phyloP scores from a whole-genome alignment of 2,113 vertebrate species.

The Puntigrus tetrazona region DNA sequence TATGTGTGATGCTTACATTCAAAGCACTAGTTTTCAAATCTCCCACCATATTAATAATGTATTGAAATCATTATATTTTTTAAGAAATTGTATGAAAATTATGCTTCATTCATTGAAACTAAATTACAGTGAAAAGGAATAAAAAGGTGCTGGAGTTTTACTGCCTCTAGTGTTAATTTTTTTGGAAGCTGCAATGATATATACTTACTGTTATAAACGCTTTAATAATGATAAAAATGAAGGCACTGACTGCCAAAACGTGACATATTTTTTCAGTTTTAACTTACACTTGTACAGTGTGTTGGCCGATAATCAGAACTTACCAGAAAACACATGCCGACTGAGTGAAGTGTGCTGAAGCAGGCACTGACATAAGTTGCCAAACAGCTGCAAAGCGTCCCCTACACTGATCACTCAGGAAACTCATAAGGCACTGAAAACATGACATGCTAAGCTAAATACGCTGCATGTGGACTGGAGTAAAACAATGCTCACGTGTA shows the following conservation, averaged over 20 bases:
- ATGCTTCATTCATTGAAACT: too few species aligned
- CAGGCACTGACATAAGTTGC: conserved; percentile 33
- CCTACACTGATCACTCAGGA: background rate
- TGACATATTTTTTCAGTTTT: background rate
- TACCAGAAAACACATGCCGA: conserved; percentile 24
- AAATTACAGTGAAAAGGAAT: too few species aligned
- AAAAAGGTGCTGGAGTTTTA: too few species aligned
- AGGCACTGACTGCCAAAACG: background rate
- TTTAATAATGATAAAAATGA: background rate
- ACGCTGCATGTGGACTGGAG: background rate
- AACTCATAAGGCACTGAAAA: background rate
- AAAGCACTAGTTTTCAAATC: too few species aligned
- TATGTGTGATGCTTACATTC: too few species aligned
- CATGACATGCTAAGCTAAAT: background rate
- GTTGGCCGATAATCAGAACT: background rate
- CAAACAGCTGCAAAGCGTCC: conserved; percentile 11
- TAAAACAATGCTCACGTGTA: background rate
- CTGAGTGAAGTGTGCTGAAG: background rate
- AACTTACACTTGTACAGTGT: conserved; percentile 16
- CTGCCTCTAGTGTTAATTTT: too few species aligned
- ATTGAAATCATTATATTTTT: too few species aligned
- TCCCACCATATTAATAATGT: too few species aligned
- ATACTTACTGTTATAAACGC: background rate
- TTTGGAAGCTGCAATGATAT: too few species aligned
- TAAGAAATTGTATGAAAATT: too few species aligned